phyloP scores from a whole-genome alignment of 2,797 vertebrate genomes.

The Poeciliopsis turneri region DNA sequence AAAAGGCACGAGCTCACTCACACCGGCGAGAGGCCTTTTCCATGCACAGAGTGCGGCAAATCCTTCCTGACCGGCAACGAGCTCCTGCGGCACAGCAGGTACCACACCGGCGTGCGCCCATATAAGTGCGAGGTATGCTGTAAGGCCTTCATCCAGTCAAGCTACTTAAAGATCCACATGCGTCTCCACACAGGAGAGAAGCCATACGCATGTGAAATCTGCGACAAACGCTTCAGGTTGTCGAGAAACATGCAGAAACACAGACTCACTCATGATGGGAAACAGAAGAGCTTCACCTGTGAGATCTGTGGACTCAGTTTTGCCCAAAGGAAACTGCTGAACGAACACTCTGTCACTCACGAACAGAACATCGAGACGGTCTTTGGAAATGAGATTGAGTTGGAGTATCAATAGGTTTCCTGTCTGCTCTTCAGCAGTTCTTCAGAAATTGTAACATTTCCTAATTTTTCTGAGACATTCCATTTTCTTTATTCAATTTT shows the following conservation, averaged over 20 bases:
- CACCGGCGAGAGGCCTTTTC: constrained; percentile 74
- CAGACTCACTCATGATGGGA: constrained; percentile 67
- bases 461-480: background rate
- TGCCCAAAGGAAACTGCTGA: constrained; percentile 67
- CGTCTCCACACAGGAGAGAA: constrained; percentile 80
- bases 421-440: background rate
- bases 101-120: constrained; percentile 77
- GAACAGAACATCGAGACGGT: constrained; percentile 53
- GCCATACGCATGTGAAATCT: constrained; percentile 75
- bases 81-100: constrained; percentile 73
- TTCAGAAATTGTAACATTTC: no score
- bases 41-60: constrained; percentile 74
- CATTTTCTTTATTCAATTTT: background rate
- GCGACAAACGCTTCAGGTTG: constrained; percentile 72
- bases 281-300: constrained; percentile 64
- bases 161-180: constrained; percentile 78
- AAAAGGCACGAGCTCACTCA: constrained; percentile 79
- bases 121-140: constrained; percentile 78
- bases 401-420: constrained; percentile 61
- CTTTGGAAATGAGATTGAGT: constrained; percentile 51
- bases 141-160: constrained; percentile 79
- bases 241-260: constrained; percentile 79
- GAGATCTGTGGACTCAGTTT: constrained; percentile 66
- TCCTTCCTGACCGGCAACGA: constrained; percentile 78
- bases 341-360: constrained; percentile 70